Evolutionary conservation across 2,888 invertebrate species (phyloP).

Genomic region (Hartigia nigra): DNA sequence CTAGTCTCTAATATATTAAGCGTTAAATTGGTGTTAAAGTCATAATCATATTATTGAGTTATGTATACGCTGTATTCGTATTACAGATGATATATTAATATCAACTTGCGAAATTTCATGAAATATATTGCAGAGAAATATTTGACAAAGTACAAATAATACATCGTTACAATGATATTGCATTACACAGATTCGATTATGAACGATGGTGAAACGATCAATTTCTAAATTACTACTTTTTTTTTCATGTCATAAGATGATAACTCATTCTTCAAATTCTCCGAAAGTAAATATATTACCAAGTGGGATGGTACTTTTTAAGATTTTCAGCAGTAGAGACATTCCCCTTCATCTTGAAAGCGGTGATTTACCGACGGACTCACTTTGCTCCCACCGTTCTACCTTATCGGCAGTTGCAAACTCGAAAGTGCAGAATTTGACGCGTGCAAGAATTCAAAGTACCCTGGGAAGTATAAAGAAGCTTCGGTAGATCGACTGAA

Average conservation of each 20-base stretch:
- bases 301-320: neutral
- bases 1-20: neutral
- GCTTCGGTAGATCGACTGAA: neutral
- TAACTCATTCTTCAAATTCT: neutral
- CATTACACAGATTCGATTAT: neutral
- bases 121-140: neutral
- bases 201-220: neutral
- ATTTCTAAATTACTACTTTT: neutral
- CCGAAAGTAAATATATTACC: neutral
- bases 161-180: neutral
- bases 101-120: neutral
- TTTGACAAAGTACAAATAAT: neutral
- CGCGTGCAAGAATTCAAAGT: neutral
- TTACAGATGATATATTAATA: neutral
- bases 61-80: neutral
- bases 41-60: neutral
- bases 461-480: neutral
- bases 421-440: neutral
- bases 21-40: neutral
- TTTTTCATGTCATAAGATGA: neutral
- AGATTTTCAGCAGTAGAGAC: neutral
- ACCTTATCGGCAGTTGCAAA: constrained; percentile 1
- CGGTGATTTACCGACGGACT: constrained; percentile 2
- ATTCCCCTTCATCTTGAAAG: neutral
- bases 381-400: neutral